A percentile compares a stretch with the other conserved stretches of the same genome.
Evolutionary conservation across 1,140 invertebrate genomes (phyloP).

Genomic region (Acyrthosiphon pisum): DNA sequence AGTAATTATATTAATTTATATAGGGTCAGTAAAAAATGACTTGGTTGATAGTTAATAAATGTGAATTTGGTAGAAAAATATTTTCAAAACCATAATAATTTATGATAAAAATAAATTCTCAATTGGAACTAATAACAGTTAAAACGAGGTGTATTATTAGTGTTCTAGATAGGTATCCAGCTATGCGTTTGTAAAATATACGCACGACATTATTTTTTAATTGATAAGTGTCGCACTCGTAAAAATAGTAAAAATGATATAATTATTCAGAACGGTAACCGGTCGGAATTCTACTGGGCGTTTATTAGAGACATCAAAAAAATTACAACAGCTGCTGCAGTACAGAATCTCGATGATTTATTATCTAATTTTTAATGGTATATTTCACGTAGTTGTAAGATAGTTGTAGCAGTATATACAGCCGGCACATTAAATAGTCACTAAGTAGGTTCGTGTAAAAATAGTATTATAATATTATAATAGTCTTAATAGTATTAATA

Average conservation of each 20-base stretch:
- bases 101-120: not conserved
- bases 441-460: conserved; percentile 31
- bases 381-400: not conserved
- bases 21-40: no score
- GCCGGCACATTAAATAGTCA: not conserved
- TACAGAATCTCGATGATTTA: conserved; percentile 29
- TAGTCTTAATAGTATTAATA: conserved; percentile 39
- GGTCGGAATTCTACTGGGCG: not conserved
- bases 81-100: not conserved
- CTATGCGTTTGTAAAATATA: not conserved
- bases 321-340: not conserved
- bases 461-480: no score
- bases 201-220: not conserved
- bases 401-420: not conserved
- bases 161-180: not conserved
- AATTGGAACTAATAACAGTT: not conserved
- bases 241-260: conserved; percentile 20
- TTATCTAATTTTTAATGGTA: conserved; percentile 10
- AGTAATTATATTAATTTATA: no score
- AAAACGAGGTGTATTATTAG: not conserved
- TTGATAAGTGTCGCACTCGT: not conserved
- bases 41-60: no score
- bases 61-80: not conserved
- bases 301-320: not conserved
- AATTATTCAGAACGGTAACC: not conserved